Base-by-base conservation (phyloP, 2,888 invertebrate species). In the Lottia gigantea region DNA sequence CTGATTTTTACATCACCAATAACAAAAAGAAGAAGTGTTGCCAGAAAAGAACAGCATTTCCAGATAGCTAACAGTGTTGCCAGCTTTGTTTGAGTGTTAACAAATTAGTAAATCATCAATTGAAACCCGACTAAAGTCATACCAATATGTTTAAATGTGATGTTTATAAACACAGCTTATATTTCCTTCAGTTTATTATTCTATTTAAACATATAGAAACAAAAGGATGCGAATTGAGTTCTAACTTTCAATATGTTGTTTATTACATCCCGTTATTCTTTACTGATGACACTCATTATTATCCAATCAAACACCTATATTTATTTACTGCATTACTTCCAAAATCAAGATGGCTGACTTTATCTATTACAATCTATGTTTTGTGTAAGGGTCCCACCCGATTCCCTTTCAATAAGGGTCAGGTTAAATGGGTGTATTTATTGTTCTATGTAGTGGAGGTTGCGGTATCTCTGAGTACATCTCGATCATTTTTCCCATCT, bases 211-310 rank as follows among this genome's bases (percentile, higher is more conserved):
- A 11, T 23, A 23, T 23, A 19, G 55, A 55, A 55, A 55, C 55
- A 55, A 12, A 23, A 19, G 55, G 55, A 55, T 55, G 55, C 23
- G 23, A 55, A 12, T 55, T 23, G 11, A 40, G 19, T 23, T 55
- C 55, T 23, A 14, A 19, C 55, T 55, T 23, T 55, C 55, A 55
- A 55, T 55, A 19, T 55, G 55, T 55, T 55, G 19, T 23, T 23
- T 23, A 55, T 55, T 14, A 55, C 23, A 55, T 12, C 55, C 55
- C 19, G 23, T 23, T 23, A 55, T 55, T 55, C 40, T 55, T 55
- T 23, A 55, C 55, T 55, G 55, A 55, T 55, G 55, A 55, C 55
- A 55, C 55, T 55, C 55, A 55, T 55, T 55, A 55, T 55, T 19
- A 55, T 55, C 23, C 55, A 55, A 55, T 55, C 55, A 55, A 12